A percentile compares a stretch with the other conserved stretches of the same genome.
phyloP scores from a whole-genome alignment of 2,113 vertebrate genomes.

The Chloroceryle aenea region DNA sequence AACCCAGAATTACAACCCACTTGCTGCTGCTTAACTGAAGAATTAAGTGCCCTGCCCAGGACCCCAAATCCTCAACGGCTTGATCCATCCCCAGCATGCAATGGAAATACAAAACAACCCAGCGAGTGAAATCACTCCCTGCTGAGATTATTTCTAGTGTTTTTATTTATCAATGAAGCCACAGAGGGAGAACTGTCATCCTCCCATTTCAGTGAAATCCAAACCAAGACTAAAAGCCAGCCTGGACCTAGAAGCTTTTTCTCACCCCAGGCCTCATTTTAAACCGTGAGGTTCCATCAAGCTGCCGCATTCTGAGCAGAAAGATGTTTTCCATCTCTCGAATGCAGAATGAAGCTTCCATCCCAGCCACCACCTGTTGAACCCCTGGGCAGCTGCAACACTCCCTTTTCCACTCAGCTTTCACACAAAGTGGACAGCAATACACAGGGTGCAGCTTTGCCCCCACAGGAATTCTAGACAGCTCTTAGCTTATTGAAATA shows the following conservation, averaged over 20 bases:
- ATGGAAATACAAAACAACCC: not conserved
- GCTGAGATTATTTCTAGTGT: not conserved
- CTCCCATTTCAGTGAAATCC: not conserved
- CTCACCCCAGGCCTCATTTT: not conserved
- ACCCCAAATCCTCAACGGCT: not conserved
- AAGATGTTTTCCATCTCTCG: not conserved
- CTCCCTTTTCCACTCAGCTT: not conserved
- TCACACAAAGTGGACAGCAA: not conserved
- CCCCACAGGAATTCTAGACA: not conserved
- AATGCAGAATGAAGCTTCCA: not conserved
- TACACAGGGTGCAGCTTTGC: not conserved
- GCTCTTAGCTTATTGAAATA: not conserved
- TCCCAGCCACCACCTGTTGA: not conserved
- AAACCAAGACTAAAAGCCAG: not conserved
- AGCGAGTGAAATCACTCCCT: not conserved
- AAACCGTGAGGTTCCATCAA: not conserved
- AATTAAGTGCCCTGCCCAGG: rapidly evolving
- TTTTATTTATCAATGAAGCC: not conserved
- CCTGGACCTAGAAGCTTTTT: not conserved
- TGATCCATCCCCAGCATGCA: not conserved
- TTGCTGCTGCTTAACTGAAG: not conserved
- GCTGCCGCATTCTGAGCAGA: not conserved
- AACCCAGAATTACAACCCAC: not conserved
- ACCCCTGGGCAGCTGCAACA: not conserved
- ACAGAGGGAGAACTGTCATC: not conserved